These are phyloP conservation scores for Pherbina coryleti DNA, from an alignment of 2,888 invertebrate species.

Conservation along the genomic window DNA sequence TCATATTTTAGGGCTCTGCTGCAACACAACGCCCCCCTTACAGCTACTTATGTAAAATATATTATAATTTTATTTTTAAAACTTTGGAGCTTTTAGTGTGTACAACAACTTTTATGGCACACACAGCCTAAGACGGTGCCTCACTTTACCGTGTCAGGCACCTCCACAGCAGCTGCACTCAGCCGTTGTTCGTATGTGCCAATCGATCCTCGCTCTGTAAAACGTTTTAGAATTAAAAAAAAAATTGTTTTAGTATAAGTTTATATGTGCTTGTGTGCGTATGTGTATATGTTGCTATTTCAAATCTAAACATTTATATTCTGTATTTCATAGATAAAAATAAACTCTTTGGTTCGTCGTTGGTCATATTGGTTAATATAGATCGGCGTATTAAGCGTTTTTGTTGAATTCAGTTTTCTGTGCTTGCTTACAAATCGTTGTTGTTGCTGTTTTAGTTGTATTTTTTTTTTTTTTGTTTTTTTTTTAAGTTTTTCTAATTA, in stretches of 20 bases:
- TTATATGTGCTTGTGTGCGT: neutral
- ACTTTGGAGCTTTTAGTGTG: too few relatives aligned
- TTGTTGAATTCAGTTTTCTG: constrained; percentile 4
- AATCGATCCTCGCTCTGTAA: constrained; percentile 29
- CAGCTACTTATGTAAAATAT: too few relatives aligned
- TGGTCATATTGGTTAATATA: constrained; percentile 24
- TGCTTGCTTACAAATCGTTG: constrained; percentile 6
- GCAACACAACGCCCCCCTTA: too few relatives aligned
- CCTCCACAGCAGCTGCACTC: neutral
- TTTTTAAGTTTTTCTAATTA: constrained; percentile 6
- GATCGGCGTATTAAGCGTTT: constrained; percentile 24
- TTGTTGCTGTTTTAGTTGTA: neutral
- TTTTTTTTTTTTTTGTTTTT: neutral
- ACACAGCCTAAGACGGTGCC: too few relatives aligned
- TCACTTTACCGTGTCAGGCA: neutral
- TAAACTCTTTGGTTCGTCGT: constrained; percentile 35
- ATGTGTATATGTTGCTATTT: constrained; percentile 6
- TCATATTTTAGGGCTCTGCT: too few relatives aligned
- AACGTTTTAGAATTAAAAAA: constrained; percentile 24
- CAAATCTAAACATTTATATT: constrained; percentile 34
- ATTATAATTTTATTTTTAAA: too few relatives aligned
- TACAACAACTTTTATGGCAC: too few relatives aligned
- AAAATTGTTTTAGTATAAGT: neutral
- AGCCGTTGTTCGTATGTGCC: neutral
- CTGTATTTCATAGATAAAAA: constrained; percentile 33